phyloP scores from a whole-genome alignment of 2,888 invertebrate species.

The Leptinotarsa juncta region DNA sequence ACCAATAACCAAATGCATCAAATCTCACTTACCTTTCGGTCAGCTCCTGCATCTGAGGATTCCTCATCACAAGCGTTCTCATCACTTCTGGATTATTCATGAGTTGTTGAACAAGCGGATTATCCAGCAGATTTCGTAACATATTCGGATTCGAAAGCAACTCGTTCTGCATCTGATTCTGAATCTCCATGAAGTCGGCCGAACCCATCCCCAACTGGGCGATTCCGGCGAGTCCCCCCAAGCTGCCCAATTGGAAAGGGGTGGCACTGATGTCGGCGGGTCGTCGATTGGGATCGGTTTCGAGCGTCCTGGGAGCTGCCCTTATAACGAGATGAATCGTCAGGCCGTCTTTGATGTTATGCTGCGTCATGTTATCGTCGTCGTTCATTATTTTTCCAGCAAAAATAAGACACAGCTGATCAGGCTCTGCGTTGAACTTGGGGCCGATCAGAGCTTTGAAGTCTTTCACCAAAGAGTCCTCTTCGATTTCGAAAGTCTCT shows the following conservation, averaged over 20 bases:
- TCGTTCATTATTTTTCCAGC: conserved; percentile 99
- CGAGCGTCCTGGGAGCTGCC: conserved; percentile 74
- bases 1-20: conserved; percentile 1
- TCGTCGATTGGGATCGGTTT: conserved; percentile 58
- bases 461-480: conserved; percentile 88
- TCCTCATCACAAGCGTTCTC: conserved; percentile 89
- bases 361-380: conserved; percentile 85
- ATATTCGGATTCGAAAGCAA: conserved; percentile 90
- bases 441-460: conserved; percentile 86
- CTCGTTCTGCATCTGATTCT: conserved; percentile 91
- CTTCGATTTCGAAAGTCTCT: conserved; percentile 84
- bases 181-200: conserved; percentile 82
- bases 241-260: conserved; percentile 55
- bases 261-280: conserved; percentile 58
- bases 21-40: conserved; percentile 75
- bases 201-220: conserved; percentile 78
- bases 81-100: conserved; percentile 97
- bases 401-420: conserved; percentile 95
- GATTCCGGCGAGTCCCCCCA: conserved; percentile 81
- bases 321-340: conserved; percentile 96
- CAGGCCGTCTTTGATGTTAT: conserved; percentile 94
- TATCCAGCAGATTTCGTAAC: conserved; percentile 91
- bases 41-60: conserved; percentile 97
- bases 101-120: conserved; percentile 93
- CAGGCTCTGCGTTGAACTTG: conserved; percentile 86